Evolutionary conservation across 2,113 vertebrate genomes (phyloP), one percentile per base, ranked within the genome.

Genomic region (Odocoileus virginianus): DNA sequence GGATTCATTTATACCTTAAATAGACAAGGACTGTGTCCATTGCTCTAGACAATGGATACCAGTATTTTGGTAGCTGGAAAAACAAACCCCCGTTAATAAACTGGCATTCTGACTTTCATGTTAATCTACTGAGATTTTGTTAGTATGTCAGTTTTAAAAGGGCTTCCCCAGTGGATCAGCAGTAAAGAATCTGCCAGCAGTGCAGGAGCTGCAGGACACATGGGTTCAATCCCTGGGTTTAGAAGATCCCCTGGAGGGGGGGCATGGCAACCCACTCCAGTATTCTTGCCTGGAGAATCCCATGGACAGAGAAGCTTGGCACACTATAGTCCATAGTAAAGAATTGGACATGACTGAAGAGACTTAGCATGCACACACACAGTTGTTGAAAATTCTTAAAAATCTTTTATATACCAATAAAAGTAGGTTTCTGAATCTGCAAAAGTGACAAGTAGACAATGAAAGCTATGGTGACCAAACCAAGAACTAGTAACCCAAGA

Each of bases 1-100:
- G 33, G 33, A 25, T 83, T 90, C 19, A 19, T 43, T 92, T 83
- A 12, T 67, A 83, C 47, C 40, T 47, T 96, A n/a, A 92, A 67
- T 78, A 90, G 12, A 95, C 45, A 89, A 93, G 15, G 7, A 36
- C 16, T 2, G 4, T 83, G 52, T 55, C 52, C 23, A 83, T 16
- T 67, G 60, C 84, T 87, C 45, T 92, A 40, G 33, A 57, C 19
- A 94, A 89, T 82, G 30, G 50, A 67, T 76, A 85, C 25, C 43
- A 96, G 27, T 76, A 95, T 47, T 96, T 64, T 60, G 54, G 5
- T 89, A 96, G 94, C 40, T 71, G 55, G n/a, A 87, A 96, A 71
- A 25, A 90, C 74, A 90, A 92, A 82, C 5, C 3, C 25, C 58
- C 16, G 50, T 71, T 71, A 95, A 96, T 76, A 92, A 89, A 89